Evolutionary conservation across 2,113 vertebrate genomes (phyloP).

Genomic region (Rhynchopsitta pachyrhyncha): DNA sequence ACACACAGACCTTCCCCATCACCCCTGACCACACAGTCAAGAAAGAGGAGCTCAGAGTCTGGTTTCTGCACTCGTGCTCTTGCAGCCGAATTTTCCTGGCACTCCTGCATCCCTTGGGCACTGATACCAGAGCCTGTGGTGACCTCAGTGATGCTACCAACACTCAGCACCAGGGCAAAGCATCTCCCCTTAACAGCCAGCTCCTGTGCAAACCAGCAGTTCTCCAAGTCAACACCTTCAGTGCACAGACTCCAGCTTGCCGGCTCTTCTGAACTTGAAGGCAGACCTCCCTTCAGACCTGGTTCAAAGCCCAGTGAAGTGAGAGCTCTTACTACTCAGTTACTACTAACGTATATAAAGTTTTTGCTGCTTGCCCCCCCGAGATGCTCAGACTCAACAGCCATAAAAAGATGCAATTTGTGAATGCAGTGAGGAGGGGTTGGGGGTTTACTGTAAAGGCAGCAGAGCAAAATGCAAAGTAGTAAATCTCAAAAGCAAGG

Average conservation of each 20-base stretch:
- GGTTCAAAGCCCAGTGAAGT: not conserved
- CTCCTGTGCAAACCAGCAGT: not conserved
- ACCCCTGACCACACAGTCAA: not conserved
- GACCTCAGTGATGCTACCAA: not conserved
- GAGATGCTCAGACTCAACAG: not conserved
- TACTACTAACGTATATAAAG: not conserved
- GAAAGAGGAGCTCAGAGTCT: not conserved
- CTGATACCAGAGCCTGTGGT: not conserved
- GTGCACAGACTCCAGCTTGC: fast-evolving
- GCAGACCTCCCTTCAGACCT: not conserved
- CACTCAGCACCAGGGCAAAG: not conserved
- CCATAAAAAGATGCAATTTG: slow-evolving; percentile 4
- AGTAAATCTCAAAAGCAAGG: not conserved
- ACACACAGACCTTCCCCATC: not conserved
- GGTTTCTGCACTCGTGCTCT: not conserved
- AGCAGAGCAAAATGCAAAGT: not conserved
- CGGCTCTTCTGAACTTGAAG: not conserved
- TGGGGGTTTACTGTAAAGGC: not conserved
- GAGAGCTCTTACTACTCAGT: not conserved
- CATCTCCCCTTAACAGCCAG: not conserved
- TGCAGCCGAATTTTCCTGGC: not conserved
- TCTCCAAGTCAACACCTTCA: not conserved
- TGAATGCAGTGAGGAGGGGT: not conserved
- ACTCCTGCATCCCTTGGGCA: not conserved
- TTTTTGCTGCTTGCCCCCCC: not conserved